A percentile compares a stretch with the other conserved stretches of the same genome.
Conservation (phyloP, 2,888 invertebrate genomes). For the Xestia rhomboidea region DNA sequence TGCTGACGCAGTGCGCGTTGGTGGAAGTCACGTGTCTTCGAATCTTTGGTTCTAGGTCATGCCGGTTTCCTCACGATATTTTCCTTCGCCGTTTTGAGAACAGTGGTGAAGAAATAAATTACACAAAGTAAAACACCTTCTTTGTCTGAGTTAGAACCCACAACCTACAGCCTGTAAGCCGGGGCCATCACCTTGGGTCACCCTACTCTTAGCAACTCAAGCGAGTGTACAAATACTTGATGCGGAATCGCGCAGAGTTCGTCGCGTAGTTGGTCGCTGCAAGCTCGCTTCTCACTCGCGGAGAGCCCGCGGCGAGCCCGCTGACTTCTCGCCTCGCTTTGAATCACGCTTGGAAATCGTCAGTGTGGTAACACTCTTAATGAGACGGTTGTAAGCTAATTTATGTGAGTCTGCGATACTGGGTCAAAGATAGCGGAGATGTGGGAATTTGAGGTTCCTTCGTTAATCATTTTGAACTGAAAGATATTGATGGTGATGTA, state of each 20-base stretch:
- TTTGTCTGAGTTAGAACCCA: background rate
- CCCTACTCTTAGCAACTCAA: background rate
- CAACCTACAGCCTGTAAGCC: background rate
- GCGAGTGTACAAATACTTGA: background rate
- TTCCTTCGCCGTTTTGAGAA: background rate
- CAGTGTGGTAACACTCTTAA: background rate
- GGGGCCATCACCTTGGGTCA: background rate
- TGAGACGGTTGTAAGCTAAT: constrained; percentile 27
- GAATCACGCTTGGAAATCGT: background rate
- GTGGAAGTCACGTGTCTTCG: background rate
- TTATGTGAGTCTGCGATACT: constrained; percentile 12
- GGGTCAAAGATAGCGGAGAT: constrained; percentile 2
- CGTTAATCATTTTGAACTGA: constrained; percentile 1
- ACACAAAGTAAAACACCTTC: background rate
- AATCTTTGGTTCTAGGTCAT: background rate
- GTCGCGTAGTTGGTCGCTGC: background rate
- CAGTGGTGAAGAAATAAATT: background rate
- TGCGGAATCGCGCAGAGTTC: background rate
- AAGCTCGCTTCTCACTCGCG: background rate
- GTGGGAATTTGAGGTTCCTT: constrained; percentile 1
- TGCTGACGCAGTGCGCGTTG: background rate
- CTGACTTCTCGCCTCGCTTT: background rate
- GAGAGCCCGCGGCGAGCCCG: too few relatives aligned
- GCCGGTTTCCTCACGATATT: background rate
- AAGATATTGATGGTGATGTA: constrained; percentile 14